These are phyloP conservation scores for Gerris lacustris DNA, from an alignment of 2,888 invertebrate genomes.

Conservation along the genomic window DNA sequence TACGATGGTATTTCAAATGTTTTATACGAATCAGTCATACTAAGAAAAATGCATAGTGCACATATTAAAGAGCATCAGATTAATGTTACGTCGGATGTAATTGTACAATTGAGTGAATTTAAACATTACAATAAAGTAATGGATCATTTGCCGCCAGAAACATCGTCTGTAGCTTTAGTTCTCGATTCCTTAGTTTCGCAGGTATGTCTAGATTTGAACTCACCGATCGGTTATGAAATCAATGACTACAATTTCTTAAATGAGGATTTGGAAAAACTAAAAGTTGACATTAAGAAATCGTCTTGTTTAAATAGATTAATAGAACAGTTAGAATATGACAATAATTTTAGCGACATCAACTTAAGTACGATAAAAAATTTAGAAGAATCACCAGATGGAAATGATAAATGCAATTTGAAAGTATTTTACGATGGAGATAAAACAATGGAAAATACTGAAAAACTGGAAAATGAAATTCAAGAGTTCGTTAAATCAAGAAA, in stretches of 20 bases:
- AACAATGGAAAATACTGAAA: background rate
- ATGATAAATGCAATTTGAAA: background rate
- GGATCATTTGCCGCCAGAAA: background rate
- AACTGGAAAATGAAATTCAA: background rate
- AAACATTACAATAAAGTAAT: background rate
- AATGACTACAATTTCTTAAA: background rate
- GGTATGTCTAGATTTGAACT: background rate
- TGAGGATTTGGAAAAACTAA: background rate
- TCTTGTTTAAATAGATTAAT: background rate
- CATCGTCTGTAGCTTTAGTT: background rate
- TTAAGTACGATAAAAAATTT: background rate
- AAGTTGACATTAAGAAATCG: background rate
- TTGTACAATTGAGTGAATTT: background rate
- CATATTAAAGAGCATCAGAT: background rate
- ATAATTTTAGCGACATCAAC: background rate
- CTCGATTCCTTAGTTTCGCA: background rate
- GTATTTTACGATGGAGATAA: background rate
- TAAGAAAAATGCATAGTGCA: background rate
- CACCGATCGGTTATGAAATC: background rate
- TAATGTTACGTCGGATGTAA: background rate
- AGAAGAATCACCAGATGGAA: background rate
- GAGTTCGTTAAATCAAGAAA: background rate
- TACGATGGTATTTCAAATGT: background rate
- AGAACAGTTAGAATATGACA: background rate
- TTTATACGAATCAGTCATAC: background rate